These are phyloP conservation scores for Pheosia tremula DNA, from an alignment of 2,888 invertebrate genomes.

Conservation along the genomic window DNA sequence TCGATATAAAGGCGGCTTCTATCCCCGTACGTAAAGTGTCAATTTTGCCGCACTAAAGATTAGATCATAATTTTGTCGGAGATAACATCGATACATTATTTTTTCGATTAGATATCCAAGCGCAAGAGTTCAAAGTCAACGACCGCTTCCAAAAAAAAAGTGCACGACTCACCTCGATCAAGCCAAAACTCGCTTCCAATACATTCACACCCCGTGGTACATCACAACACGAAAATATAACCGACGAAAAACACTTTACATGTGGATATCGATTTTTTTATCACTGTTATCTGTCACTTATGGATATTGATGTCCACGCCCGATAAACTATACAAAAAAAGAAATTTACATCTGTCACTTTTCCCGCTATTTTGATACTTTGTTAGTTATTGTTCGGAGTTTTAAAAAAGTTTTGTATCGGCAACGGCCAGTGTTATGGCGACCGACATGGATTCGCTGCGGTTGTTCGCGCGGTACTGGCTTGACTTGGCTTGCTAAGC, in stretches of 20 bases:
- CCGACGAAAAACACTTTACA: slow-evolving; percentile 41
- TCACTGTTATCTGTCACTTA: slow-evolving; percentile 57
- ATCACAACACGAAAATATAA: slow-evolving; percentile 64
- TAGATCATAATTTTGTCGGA: slow-evolving; percentile 5
- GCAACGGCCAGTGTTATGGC: slow-evolving; percentile 48
- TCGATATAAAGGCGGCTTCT: not conserved
- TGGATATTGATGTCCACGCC: slow-evolving; percentile 33
- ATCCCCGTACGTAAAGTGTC: not conserved
- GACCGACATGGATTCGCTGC: slow-evolving; percentile 58
- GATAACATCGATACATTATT: slow-evolving; percentile 8
- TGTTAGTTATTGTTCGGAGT: slow-evolving; percentile 29
- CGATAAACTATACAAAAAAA: slow-evolving; percentile 12
- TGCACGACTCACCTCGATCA: slow-evolving; percentile 68
- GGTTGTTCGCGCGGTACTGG: slow-evolving; percentile 71
- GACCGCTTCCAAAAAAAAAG: slow-evolving; percentile 48
- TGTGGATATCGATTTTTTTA: slow-evolving; percentile 61
- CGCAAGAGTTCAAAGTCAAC: slow-evolving; percentile 54
- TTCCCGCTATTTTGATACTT: slow-evolving; percentile 30
- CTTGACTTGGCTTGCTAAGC: slow-evolving; percentile 22
- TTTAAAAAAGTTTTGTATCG: slow-evolving; percentile 53
- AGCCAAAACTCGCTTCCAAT: slow-evolving; percentile 64
- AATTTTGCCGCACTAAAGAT: not conserved
- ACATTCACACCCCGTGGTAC: slow-evolving; percentile 65
- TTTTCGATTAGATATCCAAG: slow-evolving; percentile 13
- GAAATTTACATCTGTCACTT: slow-evolving; percentile 38